phyloP scores from a whole-genome alignment of 2,113 vertebrate genomes.

The Sakesphorus luctuosus region DNA sequence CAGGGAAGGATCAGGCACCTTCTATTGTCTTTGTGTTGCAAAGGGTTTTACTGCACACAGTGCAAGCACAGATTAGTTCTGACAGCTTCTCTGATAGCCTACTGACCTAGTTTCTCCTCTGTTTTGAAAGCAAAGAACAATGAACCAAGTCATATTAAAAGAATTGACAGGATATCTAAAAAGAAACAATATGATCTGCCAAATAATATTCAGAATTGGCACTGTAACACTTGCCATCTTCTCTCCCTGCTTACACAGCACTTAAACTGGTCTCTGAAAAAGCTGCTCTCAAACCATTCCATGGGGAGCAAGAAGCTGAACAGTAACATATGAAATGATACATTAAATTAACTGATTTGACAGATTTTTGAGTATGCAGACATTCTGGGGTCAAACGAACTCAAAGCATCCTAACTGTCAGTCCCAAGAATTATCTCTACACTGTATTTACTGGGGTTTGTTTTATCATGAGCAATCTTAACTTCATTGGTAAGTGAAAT shows the following conservation, averaged over 20 bases:
- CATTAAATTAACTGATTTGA: background rate
- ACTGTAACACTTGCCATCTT: background rate
- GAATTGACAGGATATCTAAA: background rate
- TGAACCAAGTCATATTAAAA: slow-evolving; percentile 5
- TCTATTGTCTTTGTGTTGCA: slow-evolving; percentile 34
- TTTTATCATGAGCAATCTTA: background rate
- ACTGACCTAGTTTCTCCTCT: slow-evolving; percentile 61
- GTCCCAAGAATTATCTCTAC: background rate
- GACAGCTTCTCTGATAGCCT: slow-evolving; percentile 60
- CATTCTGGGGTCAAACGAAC: background rate
- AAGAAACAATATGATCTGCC: background rate
- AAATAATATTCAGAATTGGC: background rate
- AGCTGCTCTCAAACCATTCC: background rate
- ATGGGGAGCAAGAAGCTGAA: background rate
- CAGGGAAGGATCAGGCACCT: background rate
- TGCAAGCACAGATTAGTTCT: slow-evolving; percentile 37
- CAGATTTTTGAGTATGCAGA: background rate
- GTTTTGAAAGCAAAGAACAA: slow-evolving; percentile 56
- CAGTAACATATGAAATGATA: background rate
- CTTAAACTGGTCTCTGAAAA: background rate
- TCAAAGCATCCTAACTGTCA: background rate
- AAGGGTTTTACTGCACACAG: slow-evolving; percentile 19
- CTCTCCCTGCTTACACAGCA: background rate
- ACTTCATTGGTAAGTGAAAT: background rate
- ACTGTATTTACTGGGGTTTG: background rate